Base-by-base conservation (phyloP, 2,797 vertebrate genomes). In the Enteromius anoplus region DNA sequence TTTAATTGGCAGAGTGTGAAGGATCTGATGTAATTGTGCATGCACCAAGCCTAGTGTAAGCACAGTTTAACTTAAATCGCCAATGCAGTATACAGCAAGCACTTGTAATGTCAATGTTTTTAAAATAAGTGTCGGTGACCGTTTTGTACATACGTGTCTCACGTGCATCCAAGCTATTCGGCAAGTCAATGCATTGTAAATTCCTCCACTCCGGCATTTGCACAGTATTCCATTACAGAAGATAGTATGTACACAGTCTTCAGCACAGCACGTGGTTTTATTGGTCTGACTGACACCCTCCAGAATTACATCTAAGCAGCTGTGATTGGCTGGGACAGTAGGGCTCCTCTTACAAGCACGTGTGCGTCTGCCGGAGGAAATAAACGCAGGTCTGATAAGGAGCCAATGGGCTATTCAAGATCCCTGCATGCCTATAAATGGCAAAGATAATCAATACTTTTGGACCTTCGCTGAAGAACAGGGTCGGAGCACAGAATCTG, bases 341-440 rank as follows among this genome's bases (percentile, higher is more conserved):
- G 6, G 53, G 68, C 78, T 82, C 72, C 34, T 66, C 37, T 83
- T 79, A 85, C 49, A 84, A 82, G 81, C 84, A 85, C 60, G 78
- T 81, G 86, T 66, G 71, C 14, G 71, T 66, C 77, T 68, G 81
- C 65, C 80, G n/a, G 40, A 85, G 51, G 85, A 75, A 2, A 21
- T 34, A 81, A 80, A 85, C 62, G 80, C 51, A 75, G 77, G 23
- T 80, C 69, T 40, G 62, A 8, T 76, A 78, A 84, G 75, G 78
- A 88, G 86, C 92, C 92, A 91, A 89, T 89, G 73, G 65, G 78
- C 75, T 40, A 58, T 85, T 78, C 15, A 32, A 83, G 72, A 85
- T 76, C 73, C 83, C 85, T 75, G 77, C 42, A 80, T 87, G 80
- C 73, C 86, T 83, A 80, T 0, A 3, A 87, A 89, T 15, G 76